These are phyloP conservation scores for Colletes collaris DNA, from an alignment of 2,888 invertebrate genomes.

Conservation along the genomic window DNA sequence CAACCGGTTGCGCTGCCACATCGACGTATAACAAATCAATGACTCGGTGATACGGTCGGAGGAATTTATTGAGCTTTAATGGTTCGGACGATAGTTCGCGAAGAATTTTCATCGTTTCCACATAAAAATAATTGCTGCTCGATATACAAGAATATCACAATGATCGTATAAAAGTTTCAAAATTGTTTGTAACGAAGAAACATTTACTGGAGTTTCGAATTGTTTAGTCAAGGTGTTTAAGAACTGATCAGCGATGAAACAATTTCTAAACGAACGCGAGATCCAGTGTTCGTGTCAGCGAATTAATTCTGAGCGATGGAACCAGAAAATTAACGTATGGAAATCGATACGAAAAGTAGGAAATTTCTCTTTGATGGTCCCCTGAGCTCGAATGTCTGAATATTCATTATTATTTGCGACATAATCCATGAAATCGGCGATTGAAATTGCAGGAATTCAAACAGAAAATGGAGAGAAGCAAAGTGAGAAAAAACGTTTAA, in stretches of 20 bases:
- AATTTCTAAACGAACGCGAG: background rate
- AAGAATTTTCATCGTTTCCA: constrained; percentile 11
- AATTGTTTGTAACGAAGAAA: too few species aligned
- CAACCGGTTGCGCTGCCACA: constrained; percentile 13
- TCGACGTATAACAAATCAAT: constrained; percentile 39
- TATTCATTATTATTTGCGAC: constrained; percentile 32
- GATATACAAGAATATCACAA: background rate
- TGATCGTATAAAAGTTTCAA: background rate
- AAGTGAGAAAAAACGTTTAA: constrained; percentile 13
- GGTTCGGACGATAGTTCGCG: constrained; percentile 1
- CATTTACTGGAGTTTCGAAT: too few species aligned
- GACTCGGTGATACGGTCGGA: background rate
- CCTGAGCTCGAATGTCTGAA: constrained; percentile 13
- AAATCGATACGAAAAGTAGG: constrained; percentile 6
- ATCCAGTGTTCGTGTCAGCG: too few species aligned
- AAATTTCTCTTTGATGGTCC: background rate
- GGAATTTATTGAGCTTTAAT: constrained; percentile 45
- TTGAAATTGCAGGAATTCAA: background rate
- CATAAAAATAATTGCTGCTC: background rate
- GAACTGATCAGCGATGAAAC: background rate
- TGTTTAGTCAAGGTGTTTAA: too few species aligned
- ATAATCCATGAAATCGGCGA: constrained; percentile 13
- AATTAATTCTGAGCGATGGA: background rate
- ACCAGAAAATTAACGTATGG: constrained; percentile 6
- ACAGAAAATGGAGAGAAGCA: background rate